Conservation (phyloP, 1,140 invertebrate genomes). For the Neodiprion lecontei region DNA sequence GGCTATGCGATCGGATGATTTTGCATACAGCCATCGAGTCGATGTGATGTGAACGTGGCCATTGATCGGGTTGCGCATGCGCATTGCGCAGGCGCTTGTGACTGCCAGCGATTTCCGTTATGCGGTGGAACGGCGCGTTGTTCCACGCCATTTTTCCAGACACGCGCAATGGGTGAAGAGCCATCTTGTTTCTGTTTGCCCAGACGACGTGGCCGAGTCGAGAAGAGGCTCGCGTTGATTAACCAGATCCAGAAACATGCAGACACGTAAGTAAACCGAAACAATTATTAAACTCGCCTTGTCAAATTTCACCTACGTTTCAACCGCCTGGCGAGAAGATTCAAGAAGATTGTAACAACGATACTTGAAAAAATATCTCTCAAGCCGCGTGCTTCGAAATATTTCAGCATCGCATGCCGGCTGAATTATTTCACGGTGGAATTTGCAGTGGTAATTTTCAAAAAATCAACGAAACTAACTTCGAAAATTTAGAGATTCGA, state of each 20-base stretch:
- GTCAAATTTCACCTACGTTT: neutral
- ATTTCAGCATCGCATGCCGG: constrained; percentile 6
- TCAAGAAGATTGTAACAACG: no score
- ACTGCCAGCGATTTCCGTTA: constrained; percentile 15
- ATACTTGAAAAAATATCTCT: constrained; percentile 1
- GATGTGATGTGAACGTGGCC: neutral
- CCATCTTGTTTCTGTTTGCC: constrained; percentile 54
- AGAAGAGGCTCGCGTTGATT: constrained; percentile 36
- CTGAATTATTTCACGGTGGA: constrained; percentile 11
- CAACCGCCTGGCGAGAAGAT: no score
- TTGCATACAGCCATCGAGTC: no score
- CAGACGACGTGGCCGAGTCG: constrained; percentile 51
- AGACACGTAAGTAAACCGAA: constrained; percentile 42
- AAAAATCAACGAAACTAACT: neutral
- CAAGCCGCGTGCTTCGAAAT: neutral
- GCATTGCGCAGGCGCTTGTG: no score
- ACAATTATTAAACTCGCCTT: constrained; percentile 17
- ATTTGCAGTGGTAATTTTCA: constrained; percentile 16
- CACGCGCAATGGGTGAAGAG: constrained; percentile 54
- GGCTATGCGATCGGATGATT: no score
- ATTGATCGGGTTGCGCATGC: neutral
- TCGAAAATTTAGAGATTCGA: no score
- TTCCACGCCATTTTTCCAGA: constrained; percentile 47
- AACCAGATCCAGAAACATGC: constrained; percentile 38
- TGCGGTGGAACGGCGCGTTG: neutral